Evolutionary conservation across 2,888 invertebrate genomes (phyloP), one percentile per base, ranked within the genome.

Genomic region (Lacanobia oleracea): DNA sequence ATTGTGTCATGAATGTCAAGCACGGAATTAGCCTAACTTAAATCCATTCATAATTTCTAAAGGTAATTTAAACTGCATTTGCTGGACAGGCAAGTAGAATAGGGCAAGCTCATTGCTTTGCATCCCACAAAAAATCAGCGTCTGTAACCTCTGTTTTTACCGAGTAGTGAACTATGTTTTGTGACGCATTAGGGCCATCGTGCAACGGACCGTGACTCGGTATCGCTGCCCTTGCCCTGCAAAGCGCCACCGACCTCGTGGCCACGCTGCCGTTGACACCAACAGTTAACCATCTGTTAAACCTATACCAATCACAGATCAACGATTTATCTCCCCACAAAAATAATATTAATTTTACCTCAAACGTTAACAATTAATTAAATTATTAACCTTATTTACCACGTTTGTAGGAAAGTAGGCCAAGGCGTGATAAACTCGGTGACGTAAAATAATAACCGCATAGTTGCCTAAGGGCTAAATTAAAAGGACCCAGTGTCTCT

Each of bases 401-500:
- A 45, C 60, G 62, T 79, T 71, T 59, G 82, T 85, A 78, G 77
- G 43, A 85, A 94, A 89, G 84, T 91, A 86, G 94, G 93, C 90
- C 94, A 94, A 93, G 94, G 93, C 88, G 83, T 85, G 86, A 88
- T 89, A 88, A 88, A 67, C 37, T 54, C 57, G 81, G 77, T 92
- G 92, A 92, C 93, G 93, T 91, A 78, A 82, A 86, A 87, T 90
- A 89, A 91, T 92, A 87, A 77, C 77, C 87, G 84, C 84, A 82
- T 80, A 80, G 40, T 86, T 85, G 88, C 87, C 82, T 90, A 89
- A 93, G 91, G 91, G 88, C 89, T 90, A 91, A 93, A 93, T 93
- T 92, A 90, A 81, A 81, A 81, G 84, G 79, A 77, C 85, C 83
- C 67, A 78, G 81, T 82, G 79, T 76, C 8, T 16, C 10, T 43